Evolutionary conservation across 2,888 invertebrate species (phyloP), one percentile per base, ranked within the genome.

Genomic region (Amiota mariae): DNA sequence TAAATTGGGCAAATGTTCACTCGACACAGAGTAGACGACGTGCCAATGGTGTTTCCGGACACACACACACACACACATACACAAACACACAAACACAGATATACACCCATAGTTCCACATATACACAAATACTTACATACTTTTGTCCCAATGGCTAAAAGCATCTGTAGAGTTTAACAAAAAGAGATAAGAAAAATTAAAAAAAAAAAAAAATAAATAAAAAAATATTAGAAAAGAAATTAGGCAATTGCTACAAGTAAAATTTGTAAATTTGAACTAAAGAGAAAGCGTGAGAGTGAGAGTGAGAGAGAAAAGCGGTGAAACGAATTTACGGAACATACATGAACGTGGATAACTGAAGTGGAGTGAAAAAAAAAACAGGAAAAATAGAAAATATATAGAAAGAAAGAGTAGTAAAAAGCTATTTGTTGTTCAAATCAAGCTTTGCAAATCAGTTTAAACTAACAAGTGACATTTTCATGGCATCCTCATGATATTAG

Each of bases 401-500:
- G 2, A 24, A 2, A 24, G 8, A 20, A 1, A 24, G 24, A 24
- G 9, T 20, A 24, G 13, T 13, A 18, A 13, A 47, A 64, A n/a
- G 36, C 47, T n/a, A 64, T 13, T 64, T 13, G 13, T n/a, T 47
- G 47, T 47, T 75, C 85, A 83, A 84, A 84, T 82, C 85, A 85
- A 82, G 85, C 86, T 85, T 79, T 83, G 83, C 86, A 83, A 83
- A 85, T 83, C 83, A 85, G 83, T 83, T 83, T 84, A 85, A 85
- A 79, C 86, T 85, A 85, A 85, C 86, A 81, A 75, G 74, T 71
- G 73, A 49, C 54, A 11, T 47, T 59, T 48, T 51, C 13, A n/a
- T n/a, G 54, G 54, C 54, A 13, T 49, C 15, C 36, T 36, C 36
- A 36, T 36, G 36, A 36, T 36, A 6, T 36, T 36, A 36, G 36